Conservation (phyloP, 1,140 invertebrate genomes). For the Coelopa frigida region DNA sequence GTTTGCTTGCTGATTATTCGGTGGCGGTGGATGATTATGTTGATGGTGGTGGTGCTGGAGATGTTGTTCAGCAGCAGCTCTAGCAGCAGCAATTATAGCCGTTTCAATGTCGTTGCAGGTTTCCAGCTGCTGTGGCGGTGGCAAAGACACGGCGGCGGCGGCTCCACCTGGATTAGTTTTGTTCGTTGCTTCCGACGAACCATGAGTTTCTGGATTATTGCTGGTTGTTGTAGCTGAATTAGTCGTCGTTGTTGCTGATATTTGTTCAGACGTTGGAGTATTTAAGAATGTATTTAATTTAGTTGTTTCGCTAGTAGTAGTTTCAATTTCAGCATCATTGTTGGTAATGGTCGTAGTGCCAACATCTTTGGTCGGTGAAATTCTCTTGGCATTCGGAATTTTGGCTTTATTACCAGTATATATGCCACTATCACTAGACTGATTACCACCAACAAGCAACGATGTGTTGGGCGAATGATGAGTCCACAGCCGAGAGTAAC, state of each 20-base stretch:
- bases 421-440: constrained; percentile 35
- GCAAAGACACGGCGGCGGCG: constrained; percentile 16
- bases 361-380: background rate
- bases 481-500: background rate
- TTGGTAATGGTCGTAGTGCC: too few relatives aligned
- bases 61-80: constrained; percentile 26
- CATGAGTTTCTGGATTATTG: constrained; percentile 1
- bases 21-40: constrained; percentile 19
- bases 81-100: constrained; percentile 38
- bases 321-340: too few relatives aligned
- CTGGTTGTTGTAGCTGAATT: constrained; percentile 3
- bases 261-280: constrained; percentile 4
- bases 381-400: background rate
- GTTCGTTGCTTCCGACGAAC: background rate
- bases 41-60: constrained; percentile 18
- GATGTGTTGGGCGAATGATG: background rate
- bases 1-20: constrained; percentile 7
- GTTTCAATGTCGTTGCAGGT: constrained; percentile 41
- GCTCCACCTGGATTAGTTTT: background rate
- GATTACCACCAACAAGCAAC: constrained; percentile 16
- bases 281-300: constrained; percentile 12
- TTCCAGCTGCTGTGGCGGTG: constrained; percentile 26
- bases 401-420: constrained; percentile 17
- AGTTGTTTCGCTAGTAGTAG: too few relatives aligned
- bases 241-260: constrained; percentile 4